A percentile compares a stretch with the other conserved stretches of the same genome.
Conservation (phyloP, 2,888 invertebrate species). For the Andrena hattorfiana region DNA sequence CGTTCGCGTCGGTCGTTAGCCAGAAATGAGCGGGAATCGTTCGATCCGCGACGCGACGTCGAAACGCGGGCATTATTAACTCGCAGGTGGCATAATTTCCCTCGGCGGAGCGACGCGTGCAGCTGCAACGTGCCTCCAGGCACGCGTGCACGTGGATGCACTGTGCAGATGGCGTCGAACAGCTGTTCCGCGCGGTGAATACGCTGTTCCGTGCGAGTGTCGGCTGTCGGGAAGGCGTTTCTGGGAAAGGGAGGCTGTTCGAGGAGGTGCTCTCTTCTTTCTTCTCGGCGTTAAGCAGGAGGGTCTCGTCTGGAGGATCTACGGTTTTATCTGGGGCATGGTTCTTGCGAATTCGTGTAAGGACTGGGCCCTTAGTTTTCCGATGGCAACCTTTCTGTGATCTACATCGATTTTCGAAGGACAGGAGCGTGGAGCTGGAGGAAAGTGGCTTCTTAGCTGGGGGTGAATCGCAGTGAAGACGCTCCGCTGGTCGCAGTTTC, state of each 20-base stretch:
- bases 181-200: background rate
- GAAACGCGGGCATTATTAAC: constrained; percentile 26
- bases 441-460: too few relatives aligned
- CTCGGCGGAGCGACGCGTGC: constrained; percentile 19
- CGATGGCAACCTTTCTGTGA: too few relatives aligned
- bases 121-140: constrained; percentile 31
- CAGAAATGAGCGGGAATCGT: constrained; percentile 24
- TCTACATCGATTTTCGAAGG: too few relatives aligned
- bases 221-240: background rate
- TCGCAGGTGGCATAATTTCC: constrained; percentile 21
- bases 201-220: background rate
- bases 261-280: too few relatives aligned
- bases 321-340: too few relatives aligned
- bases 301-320: too few relatives aligned
- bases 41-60: constrained; percentile 9
- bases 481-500: background rate
- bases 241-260: too few relatives aligned
- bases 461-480: background rate
- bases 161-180: background rate
- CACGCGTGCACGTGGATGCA: constrained; percentile 36
- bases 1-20: constrained; percentile 38
- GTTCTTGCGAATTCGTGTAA: too few relatives aligned
- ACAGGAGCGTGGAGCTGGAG: too few relatives aligned
- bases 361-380: too few relatives aligned
- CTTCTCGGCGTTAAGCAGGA: too few relatives aligned